Evolutionary conservation across 2,113 vertebrate species (phyloP).

Genomic region (Hydrochoerus hydrochaeris): DNA sequence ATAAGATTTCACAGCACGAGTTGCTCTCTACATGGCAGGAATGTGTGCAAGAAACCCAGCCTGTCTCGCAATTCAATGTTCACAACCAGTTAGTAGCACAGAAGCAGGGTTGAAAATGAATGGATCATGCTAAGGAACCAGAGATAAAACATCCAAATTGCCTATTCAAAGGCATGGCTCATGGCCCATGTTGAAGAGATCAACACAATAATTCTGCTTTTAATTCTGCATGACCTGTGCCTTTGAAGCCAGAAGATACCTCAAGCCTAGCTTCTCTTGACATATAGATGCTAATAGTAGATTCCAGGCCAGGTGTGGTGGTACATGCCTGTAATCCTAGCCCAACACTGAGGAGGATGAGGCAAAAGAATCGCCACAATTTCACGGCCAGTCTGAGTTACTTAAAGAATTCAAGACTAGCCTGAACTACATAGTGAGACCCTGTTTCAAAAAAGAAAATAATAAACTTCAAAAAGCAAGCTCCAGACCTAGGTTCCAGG

Average conservation of each 20-base stretch:
- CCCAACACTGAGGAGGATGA: not conserved
- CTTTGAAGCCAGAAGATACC: constrained; percentile 74
- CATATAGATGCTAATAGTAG: constrained; percentile 24
- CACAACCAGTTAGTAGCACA: not conserved
- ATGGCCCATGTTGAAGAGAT: not conserved
- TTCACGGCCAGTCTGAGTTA: not conserved
- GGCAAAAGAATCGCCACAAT: not conserved
- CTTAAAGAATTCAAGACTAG: not conserved
- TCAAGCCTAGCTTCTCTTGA: constrained; percentile 66
- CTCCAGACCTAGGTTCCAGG: not conserved
- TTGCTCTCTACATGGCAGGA: not conserved
- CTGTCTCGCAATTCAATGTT: rapidly evolving
- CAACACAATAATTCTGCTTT: constrained; percentile 15
- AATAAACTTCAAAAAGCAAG: not conserved
- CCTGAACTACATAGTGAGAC: not conserved
- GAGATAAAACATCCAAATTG: not conserved
- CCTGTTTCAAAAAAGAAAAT: not conserved
- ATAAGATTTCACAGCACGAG: not conserved
- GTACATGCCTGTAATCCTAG: not conserved
- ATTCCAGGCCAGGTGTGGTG: not conserved
- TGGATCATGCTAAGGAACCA: not conserved
- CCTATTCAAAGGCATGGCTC: not conserved
- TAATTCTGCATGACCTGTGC: constrained; percentile 63
- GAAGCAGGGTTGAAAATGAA: rapidly evolving
- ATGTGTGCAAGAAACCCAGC: not conserved